A percentile compares a stretch with the other conserved stretches of the same genome.
Evolutionary conservation across 2,888 invertebrate genomes (phyloP).

Genomic region (Eupeodes luniger): DNA sequence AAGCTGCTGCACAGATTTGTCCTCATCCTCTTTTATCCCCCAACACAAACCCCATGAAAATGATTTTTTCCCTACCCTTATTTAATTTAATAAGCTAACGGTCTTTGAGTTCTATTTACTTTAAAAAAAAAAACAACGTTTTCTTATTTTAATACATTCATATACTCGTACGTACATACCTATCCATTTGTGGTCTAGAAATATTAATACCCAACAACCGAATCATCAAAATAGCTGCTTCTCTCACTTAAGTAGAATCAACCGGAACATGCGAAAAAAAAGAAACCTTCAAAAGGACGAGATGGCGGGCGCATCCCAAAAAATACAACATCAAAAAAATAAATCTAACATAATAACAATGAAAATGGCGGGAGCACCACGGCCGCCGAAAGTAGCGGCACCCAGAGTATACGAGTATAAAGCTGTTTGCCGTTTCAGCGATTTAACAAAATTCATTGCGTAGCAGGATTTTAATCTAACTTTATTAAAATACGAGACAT

Average conservation of each 20-base stretch:
- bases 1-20: no score
- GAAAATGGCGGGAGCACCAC: conserved; percentile 36
- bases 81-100: conserved; percentile 58
- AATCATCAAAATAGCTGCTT: conserved; percentile 62
- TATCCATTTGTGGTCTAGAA: conserved; percentile 54
- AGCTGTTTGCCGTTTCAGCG: conserved; percentile 72
- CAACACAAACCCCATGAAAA: background rate
- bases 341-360: conserved; percentile 59
- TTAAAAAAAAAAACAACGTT: background rate
- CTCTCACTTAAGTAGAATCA: conserved; percentile 54
- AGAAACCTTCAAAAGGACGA: conserved; percentile 42
- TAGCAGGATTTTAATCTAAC: conserved; percentile 74
- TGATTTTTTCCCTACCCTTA: conserved; percentile 30
- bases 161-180: background rate
- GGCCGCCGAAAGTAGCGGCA: background rate
- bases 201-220: conserved; percentile 69
- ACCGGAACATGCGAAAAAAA: conserved; percentile 58
- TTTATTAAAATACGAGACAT: conserved; percentile 76
- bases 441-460: conserved; percentile 63
- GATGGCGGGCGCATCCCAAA: conserved; percentile 9
- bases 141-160: no score
- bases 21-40: no score
- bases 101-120: background rate
- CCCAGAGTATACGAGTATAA: background rate
- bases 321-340: conserved; percentile 11